These are phyloP conservation scores for Paracanthobrama guichenoti DNA, from an alignment of 2,113 vertebrate species.

Conservation along the genomic window DNA sequence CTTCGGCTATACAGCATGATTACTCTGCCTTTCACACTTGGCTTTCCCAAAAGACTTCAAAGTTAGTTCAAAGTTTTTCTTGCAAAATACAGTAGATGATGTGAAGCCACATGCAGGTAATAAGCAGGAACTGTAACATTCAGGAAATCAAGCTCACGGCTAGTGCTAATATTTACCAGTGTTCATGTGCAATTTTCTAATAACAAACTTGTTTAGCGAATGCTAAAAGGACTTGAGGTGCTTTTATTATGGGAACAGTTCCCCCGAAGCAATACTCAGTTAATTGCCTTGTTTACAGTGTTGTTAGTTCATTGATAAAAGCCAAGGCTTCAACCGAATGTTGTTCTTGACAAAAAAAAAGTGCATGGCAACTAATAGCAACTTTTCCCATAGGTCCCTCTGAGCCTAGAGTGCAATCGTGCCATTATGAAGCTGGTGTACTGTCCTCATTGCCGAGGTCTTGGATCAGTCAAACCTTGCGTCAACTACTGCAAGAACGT, in stretches of 20 bases:
- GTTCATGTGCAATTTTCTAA: not conserved
- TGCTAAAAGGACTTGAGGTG: not conserved
- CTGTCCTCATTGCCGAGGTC: slow-evolving; percentile 89
- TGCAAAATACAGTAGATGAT: not conserved
- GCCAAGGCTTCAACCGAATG: not conserved
- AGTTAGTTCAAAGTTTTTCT: not conserved
- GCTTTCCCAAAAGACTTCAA: not conserved
- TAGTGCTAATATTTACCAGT: not conserved
- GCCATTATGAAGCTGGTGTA: slow-evolving; percentile 94
- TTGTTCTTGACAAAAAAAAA: not conserved
- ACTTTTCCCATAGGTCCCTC: slow-evolving; percentile 78
- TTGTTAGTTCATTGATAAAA: not conserved
- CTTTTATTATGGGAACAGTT: not conserved
- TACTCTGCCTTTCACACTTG: not conserved
- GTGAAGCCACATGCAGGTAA: not conserved
- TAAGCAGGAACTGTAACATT: not conserved
- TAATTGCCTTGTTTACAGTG: not conserved
- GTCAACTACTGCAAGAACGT: slow-evolving; percentile 93
- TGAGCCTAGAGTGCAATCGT: slow-evolving; percentile 85
- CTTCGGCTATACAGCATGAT: not conserved
- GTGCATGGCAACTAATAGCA: not conserved
- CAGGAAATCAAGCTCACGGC: not conserved
- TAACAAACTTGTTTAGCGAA: not conserved
- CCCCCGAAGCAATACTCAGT: not conserved
- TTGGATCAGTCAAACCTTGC: slow-evolving; percentile 85